Percentiles rank a stretch among this genome's conserved stretches.
These are phyloP conservation scores for Rallus crepitans DNA, from an alignment of 2,797 vertebrate genomes.

Conservation along the genomic window DNA sequence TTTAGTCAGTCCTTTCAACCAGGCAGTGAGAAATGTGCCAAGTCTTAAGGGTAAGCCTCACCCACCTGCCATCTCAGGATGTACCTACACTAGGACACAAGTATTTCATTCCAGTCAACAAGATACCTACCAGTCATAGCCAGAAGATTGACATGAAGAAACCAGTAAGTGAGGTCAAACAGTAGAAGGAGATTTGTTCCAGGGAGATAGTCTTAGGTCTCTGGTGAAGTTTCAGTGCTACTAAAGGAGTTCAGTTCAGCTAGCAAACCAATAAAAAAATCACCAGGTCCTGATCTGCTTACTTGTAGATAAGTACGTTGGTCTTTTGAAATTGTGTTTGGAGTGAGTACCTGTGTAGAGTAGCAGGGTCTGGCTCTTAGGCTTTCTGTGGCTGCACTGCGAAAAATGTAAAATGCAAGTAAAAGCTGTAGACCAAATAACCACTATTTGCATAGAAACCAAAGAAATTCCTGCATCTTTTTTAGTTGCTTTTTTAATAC, in stretches of 20 bases:
- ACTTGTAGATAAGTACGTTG: not conserved
- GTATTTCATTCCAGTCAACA: conserved; percentile 40
- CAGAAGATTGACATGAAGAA: conserved; percentile 66
- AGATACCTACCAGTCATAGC: conserved; percentile 48
- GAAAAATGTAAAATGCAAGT: not conserved
- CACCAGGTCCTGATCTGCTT: not conserved
- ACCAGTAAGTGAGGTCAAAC: conserved; percentile 68
- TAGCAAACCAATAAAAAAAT: not conserved
- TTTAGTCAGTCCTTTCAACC: conserved; percentile 54
- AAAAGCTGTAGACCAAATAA: not conserved
- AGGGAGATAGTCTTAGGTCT: conserved; percentile 41
- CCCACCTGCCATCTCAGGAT: conserved; percentile 33
- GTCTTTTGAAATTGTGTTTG: not conserved
- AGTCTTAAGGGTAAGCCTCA: conserved; percentile 66
- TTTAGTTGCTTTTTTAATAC: not conserved
- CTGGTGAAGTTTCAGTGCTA: not conserved
- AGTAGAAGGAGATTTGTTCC: conserved; percentile 73
- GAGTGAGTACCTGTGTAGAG: not conserved
- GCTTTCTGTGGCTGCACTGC: not conserved
- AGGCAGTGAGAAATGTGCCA: conserved; percentile 44
- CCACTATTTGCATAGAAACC: not conserved
- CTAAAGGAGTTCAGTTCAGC: not conserved
- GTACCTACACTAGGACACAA: conserved; percentile 20
- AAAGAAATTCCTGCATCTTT: not conserved
- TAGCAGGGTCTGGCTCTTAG: not conserved